Conservation (phyloP, 1,140 invertebrate species). For the Drosophila serrata region DNA sequence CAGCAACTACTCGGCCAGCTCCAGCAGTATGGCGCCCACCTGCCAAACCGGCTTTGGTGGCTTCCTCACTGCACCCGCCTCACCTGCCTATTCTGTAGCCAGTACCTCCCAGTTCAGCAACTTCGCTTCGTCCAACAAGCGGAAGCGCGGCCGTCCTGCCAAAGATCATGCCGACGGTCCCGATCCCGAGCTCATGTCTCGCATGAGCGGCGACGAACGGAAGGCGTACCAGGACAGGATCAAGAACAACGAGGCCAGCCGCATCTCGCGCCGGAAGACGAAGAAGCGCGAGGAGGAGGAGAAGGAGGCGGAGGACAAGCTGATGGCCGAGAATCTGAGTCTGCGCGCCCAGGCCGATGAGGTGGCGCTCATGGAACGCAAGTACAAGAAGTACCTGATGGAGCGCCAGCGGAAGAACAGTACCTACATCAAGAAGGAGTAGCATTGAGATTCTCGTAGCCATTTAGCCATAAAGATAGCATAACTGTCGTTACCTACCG, state of each 20-base stretch:
- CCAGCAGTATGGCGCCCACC: conserved; percentile 41
- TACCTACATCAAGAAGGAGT: conserved; percentile 60
- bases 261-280: conserved; percentile 75
- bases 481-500: conserved; percentile 55
- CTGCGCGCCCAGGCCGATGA: conserved; percentile 21
- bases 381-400: conserved; percentile 34
- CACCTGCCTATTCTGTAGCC: conserved; percentile 64
- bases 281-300: conserved; percentile 67
- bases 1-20: conserved; percentile 55
- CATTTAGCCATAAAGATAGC: conserved; percentile 55
- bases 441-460: conserved; percentile 63
- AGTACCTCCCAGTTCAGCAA: conserved; percentile 64
- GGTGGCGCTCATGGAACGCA: conserved; percentile 5
- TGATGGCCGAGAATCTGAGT: conserved; percentile 22
- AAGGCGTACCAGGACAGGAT: conserved; percentile 68
- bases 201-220: conserved; percentile 55
- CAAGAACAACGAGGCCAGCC: conserved; percentile 82
- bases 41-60: conserved; percentile 60
- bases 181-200: conserved; percentile 59
- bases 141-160: conserved; percentile 76
- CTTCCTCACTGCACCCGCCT: conserved; percentile 66
- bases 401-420: conserved; percentile 43
- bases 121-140: conserved; percentile 44
- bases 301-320: conserved; percentile 44
- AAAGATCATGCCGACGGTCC: conserved; percentile 77